Evolutionary conservation across 2,888 invertebrate genomes (phyloP), one percentile per base, ranked within the genome.

Genomic region (Bombyx huttoni): DNA sequence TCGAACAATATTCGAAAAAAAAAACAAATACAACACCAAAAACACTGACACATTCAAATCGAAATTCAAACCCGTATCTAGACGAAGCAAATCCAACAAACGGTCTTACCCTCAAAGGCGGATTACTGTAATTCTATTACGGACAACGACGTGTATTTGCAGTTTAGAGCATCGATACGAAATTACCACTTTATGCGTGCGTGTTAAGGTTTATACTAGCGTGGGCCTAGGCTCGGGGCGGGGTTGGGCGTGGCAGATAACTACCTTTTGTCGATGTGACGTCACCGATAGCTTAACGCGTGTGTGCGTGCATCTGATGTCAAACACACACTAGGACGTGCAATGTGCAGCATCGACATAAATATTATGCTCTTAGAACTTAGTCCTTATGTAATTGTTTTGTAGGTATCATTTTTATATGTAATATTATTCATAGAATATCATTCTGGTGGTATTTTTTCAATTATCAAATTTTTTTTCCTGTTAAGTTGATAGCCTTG

Each of bases 231-330:
- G 68, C 64, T 70, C 71, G 71, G 70, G 84, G 81, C 83, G 81
- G 77, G 75, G 65, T 74, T 75, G 81, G 83, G 85, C 83, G 82
- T 75, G 80, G 78, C 79, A 61, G 58, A 62, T 64, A 58, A 59
- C 59, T 59, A 59, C 61, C 58, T 54, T 58, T 56, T 53, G 55
- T 58, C 48, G 40, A 58, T 56, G 53, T 60, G 52, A 57, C 49
- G 51, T 51, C 51, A 51, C 40, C n/a, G 24, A 51, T 51, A 47
- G 12, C 13, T 9, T 3, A 3, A 3, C 40, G 14, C 49, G 13
- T 53, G 55, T 57, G 59, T 59, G 56, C 49, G 54, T 48, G 54
- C 40, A 12, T 40, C 1, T 40, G 1, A 40, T 12, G 40, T 40
- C 40, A 40, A 8, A 12, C 40, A 40, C 40, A 40, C 40, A 40